These are phyloP conservation scores for Campoplex nolae DNA, from an alignment of 2,888 invertebrate species.

Conservation along the genomic window DNA sequence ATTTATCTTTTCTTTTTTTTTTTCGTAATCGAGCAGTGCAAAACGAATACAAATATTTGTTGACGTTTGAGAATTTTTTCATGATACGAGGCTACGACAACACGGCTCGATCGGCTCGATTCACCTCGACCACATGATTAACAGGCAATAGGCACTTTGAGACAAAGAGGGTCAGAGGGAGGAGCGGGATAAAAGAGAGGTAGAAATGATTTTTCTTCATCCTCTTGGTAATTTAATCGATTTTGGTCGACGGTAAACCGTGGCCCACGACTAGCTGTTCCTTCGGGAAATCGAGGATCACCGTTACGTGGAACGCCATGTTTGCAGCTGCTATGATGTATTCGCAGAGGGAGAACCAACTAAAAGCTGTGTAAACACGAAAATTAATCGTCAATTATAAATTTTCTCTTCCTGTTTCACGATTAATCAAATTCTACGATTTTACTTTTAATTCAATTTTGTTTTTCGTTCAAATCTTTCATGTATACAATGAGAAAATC, in stretches of 20 bases:
- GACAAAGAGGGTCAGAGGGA: constrained; percentile 72
- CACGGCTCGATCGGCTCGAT: neutral
- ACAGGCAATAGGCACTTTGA: constrained; percentile 81
- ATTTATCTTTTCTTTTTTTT: neutral
- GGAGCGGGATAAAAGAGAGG: constrained; percentile 67
- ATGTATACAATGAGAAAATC: no score
- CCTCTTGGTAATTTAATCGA: constrained; percentile 77
- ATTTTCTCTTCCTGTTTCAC: neutral
- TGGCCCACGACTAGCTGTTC: constrained; percentile 91
- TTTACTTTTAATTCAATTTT: neutral
- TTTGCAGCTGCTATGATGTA: constrained; percentile 96
- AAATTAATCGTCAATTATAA: constrained; percentile 15
- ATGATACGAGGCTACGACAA: constrained; percentile 34
- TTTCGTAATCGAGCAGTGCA: constrained; percentile 33
- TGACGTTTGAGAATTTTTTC: constrained; percentile 27
- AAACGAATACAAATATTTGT: constrained; percentile 19
- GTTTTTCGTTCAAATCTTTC: neutral
- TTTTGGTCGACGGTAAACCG: constrained; percentile 84
- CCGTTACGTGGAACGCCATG: constrained; percentile 96
- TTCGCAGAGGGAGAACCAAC: constrained; percentile 97
- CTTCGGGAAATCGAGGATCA: constrained; percentile 93
- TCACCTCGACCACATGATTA: constrained; percentile 40
- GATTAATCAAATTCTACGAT: neutral
- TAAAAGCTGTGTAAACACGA: constrained; percentile 90
- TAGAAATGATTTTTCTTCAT: constrained; percentile 65